Percentiles rank a stretch among this genome's conserved stretches.
These are phyloP conservation scores for Rhinogobius similis DNA, from an alignment of 2,113 vertebrate species.

Conservation along the genomic window DNA sequence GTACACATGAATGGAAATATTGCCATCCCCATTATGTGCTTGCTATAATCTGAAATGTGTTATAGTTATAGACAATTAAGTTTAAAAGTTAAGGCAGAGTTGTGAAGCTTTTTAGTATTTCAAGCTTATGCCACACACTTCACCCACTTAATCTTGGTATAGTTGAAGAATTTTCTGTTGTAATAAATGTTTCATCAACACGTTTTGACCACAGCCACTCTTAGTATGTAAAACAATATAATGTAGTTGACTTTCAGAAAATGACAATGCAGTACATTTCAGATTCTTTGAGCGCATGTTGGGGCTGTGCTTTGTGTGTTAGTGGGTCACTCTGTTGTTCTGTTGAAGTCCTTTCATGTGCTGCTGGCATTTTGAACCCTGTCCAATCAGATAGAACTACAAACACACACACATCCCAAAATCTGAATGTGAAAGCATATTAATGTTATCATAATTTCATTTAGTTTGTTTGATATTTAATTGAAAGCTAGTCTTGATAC, in stretches of 20 bases:
- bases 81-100: not conserved
- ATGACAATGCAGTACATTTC: not conserved
- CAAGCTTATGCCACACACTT: not conserved
- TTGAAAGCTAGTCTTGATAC: not conserved
- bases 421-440: not conserved
- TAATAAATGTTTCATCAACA: not conserved
- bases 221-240: not conserved
- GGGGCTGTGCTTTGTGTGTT: conserved; percentile 20
- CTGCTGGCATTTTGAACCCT: not conserved
- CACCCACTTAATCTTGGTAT: not conserved
- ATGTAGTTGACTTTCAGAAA: no score
- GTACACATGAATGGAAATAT: not conserved
- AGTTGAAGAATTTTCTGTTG: not conserved
- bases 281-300: not conserved
- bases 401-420: not conserved
- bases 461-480: not conserved
- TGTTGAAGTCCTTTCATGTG: conserved; percentile 26
- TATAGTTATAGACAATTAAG: not conserved
- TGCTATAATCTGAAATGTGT: not conserved
- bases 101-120: not conserved
- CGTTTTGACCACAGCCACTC: not conserved
- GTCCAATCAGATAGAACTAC: not conserved
- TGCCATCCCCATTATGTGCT: not conserved
- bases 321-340: conserved; percentile 43
- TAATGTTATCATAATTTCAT: not conserved